A percentile compares a stretch with the other conserved stretches of the same genome.
Evolutionary conservation across 2,888 invertebrate species (phyloP).

Genomic region (Oscheius sp.): DNA sequence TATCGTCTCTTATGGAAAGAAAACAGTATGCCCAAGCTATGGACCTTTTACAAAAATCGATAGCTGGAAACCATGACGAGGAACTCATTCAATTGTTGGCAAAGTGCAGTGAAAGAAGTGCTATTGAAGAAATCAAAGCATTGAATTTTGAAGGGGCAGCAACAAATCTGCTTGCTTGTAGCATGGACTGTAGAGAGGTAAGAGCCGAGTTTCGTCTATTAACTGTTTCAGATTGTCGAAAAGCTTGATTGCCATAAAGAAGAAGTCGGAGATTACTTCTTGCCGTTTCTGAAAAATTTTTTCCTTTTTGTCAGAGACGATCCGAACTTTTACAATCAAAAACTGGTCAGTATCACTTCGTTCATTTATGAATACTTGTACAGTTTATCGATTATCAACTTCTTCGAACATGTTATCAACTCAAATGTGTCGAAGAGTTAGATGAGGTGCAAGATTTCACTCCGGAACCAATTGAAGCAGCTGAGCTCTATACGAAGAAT

Average conservation of each 20-base stretch:
- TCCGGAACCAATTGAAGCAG: slow-evolving; percentile 9
- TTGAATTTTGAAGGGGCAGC: not conserved
- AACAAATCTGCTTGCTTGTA: not conserved
- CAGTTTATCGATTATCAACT: slow-evolving; percentile 8
- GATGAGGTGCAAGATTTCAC: slow-evolving; percentile 1
- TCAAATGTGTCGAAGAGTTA: slow-evolving; percentile 5
- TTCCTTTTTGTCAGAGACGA: not conserved
- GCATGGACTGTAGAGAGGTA: slow-evolving; percentile 9
- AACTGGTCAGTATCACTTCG: not conserved
- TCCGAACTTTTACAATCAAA: not conserved
- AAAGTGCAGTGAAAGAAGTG: not conserved
- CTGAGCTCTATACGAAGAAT: slow-evolving; percentile 2
- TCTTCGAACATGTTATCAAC: not conserved
- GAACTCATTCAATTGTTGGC: not conserved
- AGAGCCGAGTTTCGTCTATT: not conserved
- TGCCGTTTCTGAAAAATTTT: slow-evolving; percentile 1
- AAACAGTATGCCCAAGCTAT: slow-evolving; percentile 11
- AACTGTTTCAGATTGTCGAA: slow-evolving; percentile 8
- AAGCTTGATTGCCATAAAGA: slow-evolving; percentile 6
- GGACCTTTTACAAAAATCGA: not conserved
- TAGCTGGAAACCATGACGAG: slow-evolving; percentile 2
- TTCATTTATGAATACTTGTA: not conserved
- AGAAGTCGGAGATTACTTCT: slow-evolving; percentile 11
- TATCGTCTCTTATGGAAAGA: slow-evolving; percentile 6
- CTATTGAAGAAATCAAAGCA: slow-evolving; percentile 1